phyloP scores from a whole-genome alignment of 2,113 vertebrate genomes.

The Mellivora capensis region DNA sequence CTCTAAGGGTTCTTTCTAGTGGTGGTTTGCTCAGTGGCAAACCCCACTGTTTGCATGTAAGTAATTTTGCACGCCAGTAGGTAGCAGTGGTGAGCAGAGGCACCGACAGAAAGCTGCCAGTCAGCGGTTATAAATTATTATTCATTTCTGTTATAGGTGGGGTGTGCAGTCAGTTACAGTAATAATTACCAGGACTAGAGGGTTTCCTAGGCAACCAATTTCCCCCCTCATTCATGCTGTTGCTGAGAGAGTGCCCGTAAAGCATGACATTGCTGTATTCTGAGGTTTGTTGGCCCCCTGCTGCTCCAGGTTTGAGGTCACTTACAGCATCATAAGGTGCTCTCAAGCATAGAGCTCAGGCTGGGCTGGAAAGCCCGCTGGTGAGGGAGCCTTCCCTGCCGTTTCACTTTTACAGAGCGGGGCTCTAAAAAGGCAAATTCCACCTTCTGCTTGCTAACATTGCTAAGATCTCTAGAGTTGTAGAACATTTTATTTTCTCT shows the following conservation, averaged over 20 bases:
- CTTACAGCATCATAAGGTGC: slow-evolving; percentile 86
- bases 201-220: slow-evolving; percentile 97
- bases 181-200: slow-evolving; percentile 98
- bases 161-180: slow-evolving; percentile 98
- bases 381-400: slow-evolving; percentile 57
- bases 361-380: slow-evolving; percentile 82
- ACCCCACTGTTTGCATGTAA: slow-evolving; percentile 61
- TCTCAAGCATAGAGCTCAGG: slow-evolving; percentile 83
- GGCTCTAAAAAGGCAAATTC: slow-evolving; percentile 81
- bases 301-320: slow-evolving; percentile 85
- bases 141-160: slow-evolving; percentile 99
- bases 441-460: slow-evolving; percentile 66
- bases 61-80: slow-evolving; percentile 81
- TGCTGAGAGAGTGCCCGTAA: slow-evolving; percentile 84
- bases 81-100: slow-evolving; percentile 88
- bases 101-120: slow-evolving; percentile 89
- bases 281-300: slow-evolving; percentile 85
- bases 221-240: slow-evolving; percentile 86
- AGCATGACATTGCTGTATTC: slow-evolving; percentile 91
- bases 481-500: slow-evolving; percentile 51
- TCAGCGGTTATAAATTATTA: slow-evolving; percentile 94
- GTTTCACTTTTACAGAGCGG: slow-evolving; percentile 78
- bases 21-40: background rate
- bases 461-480: slow-evolving; percentile 74
- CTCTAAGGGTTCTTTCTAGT: background rate